Conservation (phyloP, 2,888 invertebrate species). For the Diloba caeruleocephala region DNA sequence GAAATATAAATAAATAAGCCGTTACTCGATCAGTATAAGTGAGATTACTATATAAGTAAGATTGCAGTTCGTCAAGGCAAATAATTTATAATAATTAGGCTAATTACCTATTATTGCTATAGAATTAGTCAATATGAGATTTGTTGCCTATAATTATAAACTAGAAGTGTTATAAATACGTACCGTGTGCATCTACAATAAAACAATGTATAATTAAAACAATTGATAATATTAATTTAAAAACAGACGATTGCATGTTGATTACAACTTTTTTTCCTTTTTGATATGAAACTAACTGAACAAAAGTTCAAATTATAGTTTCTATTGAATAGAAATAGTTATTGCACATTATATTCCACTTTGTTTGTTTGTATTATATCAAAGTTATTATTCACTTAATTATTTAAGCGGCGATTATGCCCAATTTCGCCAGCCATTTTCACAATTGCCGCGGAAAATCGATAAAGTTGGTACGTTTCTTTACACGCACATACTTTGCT, state of each 20-base stretch:
- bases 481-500: slow-evolving; percentile 30
- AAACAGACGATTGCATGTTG: slow-evolving; percentile 56
- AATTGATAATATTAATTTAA: slow-evolving; percentile 56
- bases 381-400: slow-evolving; percentile 40
- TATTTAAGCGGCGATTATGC: slow-evolving; percentile 29
- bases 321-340: neutral
- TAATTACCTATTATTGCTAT: too few relatives aligned
- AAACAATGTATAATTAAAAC: slow-evolving; percentile 59
- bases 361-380: slow-evolving; percentile 17
- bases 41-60: too few relatives aligned
- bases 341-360: slow-evolving; percentile 11
- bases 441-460: slow-evolving; percentile 67
- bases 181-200: slow-evolving; percentile 56
- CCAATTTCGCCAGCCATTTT: slow-evolving; percentile 49
- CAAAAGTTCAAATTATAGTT: slow-evolving; percentile 10
- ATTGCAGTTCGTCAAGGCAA: too few relatives aligned
- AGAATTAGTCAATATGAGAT: too few relatives aligned
- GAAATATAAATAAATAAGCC: too few relatives aligned
- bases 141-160: neutral
- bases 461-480: slow-evolving; percentile 61
- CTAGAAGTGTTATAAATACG: slow-evolving; percentile 9
- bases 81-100: too few relatives aligned
- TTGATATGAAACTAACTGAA: slow-evolving; percentile 3
- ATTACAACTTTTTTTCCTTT: slow-evolving; percentile 6
- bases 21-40: too few relatives aligned